Evolutionary conservation across 2,888 invertebrate genomes (phyloP), one percentile per base, ranked within the genome.

Genomic region (Rugalucina vietnamica): DNA sequence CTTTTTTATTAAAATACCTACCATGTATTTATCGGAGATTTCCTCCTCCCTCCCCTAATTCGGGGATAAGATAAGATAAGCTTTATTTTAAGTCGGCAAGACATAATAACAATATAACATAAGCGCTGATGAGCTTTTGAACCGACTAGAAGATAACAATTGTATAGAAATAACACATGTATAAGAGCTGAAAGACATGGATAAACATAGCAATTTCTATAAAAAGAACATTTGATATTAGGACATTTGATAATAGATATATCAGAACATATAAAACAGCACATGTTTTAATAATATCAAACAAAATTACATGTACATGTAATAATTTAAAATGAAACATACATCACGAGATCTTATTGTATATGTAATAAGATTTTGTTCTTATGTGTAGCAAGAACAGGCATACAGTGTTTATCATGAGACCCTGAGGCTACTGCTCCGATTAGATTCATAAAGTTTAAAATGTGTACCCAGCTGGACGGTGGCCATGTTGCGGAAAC

Each of bases 51-150:
- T n/a, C n/a, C n/a, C n/a, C n/a, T n/a, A n/a, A n/a, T n/a, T n/a
- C n/a, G n/a, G n/a, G n/a, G n/a, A n/a, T n/a, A 60, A 60, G 27
- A 60, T 60, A 60, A 60, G 60, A 60, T 60, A 60, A 60, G 60
- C 3, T 60, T 60, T 60, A 60, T 60, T 60, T 60, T 4, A 5
- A 60, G 60, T 60, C 60, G 60, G 29, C 60, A 60, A 24, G 24
- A 18, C 29, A 27, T 4, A n/a, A 60, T 27, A 60, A 60, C 60
- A 60, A 27, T 24, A 29, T 21, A 60, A 60, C 60, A 27, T 29
- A 27, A 24, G 24, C 60, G 27, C 27, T 60, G 2, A 54, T 60
- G 60, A 60, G 60, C 60, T 60, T 60, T 60, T 60, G 60, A 60
- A 60, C 60, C 29, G 60, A 60, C 60, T 27, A 21, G 5, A 2